Percentiles rank a stretch among this genome's conserved stretches.
These are phyloP conservation scores for Eupeodes corollae DNA, from an alignment of 1,140 invertebrate species.

Conservation along the genomic window DNA sequence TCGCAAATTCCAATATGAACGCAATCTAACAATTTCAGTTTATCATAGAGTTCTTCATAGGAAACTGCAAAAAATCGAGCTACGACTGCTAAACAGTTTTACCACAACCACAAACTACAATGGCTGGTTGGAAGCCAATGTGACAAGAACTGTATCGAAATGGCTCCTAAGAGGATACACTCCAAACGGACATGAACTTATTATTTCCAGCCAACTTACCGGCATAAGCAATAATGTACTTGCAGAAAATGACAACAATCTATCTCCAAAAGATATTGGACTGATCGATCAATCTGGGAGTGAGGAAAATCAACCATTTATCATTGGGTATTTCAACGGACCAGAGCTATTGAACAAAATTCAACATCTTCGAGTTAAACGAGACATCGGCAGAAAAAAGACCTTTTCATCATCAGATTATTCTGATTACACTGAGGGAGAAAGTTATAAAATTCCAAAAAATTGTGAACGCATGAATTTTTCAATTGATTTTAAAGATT, in stretches of 20 bases:
- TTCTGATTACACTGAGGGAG: background rate
- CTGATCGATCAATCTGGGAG: background rate
- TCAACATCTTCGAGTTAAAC: slow-evolving; percentile 23
- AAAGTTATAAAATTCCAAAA: slow-evolving; percentile 19
- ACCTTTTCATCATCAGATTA: background rate
- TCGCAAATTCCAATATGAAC: background rate
- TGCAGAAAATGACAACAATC: too few relatives aligned
- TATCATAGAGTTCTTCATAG: slow-evolving; percentile 13
- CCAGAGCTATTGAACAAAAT: slow-evolving; percentile 28
- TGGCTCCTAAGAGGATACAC: slow-evolving; percentile 16
- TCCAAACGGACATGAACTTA: background rate
- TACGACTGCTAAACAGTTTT: slow-evolving; percentile 17
- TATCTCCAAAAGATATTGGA: slow-evolving; percentile 4
- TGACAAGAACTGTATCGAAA: slow-evolving; percentile 16
- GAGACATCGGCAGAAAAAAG: slow-evolving; percentile 17
- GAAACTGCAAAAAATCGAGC: background rate
- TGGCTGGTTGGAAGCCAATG: slow-evolving; percentile 31
- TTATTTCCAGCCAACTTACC: too few relatives aligned
- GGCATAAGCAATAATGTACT: too few relatives aligned
- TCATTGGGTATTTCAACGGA: slow-evolving; percentile 32
- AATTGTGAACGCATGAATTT: slow-evolving; percentile 31
- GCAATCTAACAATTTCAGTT: slow-evolving; percentile 20
- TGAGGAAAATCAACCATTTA: slow-evolving; percentile 21
- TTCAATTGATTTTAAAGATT: slow-evolving; percentile 30
- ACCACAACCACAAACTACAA: slow-evolving; percentile 19